Conservation (phyloP, 1,140 invertebrate species). For the Atta colombica region DNA sequence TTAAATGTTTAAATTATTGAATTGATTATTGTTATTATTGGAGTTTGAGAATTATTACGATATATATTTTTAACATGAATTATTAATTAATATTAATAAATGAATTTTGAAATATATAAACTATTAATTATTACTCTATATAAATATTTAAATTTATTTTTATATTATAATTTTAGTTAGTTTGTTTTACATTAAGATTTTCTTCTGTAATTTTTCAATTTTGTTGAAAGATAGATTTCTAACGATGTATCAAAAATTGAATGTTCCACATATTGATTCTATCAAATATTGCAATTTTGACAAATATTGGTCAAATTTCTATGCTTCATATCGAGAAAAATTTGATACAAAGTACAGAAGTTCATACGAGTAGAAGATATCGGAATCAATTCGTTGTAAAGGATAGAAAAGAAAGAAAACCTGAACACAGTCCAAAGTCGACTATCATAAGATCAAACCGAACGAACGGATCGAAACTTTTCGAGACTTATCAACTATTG, state of each 20-base stretch:
- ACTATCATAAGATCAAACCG: conserved; percentile 21
- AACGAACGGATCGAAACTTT: conserved; percentile 47
- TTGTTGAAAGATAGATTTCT: not conserved
- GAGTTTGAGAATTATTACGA: not conserved
- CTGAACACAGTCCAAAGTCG: not conserved
- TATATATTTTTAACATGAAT: not conserved
- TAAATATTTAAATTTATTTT: not conserved
- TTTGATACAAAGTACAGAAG: conserved; percentile 2
- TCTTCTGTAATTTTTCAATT: not conserved
- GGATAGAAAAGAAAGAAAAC: not conserved
- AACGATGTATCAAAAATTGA: not conserved
- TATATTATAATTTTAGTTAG: not conserved
- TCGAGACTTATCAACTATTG: conserved; percentile 41
- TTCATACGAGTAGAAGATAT: not conserved
- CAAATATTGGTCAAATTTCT: conserved; percentile 12
- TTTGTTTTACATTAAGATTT: not conserved
- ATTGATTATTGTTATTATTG: not conserved
- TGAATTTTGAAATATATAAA: not conserved
- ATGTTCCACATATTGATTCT: not conserved
- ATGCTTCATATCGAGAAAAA: not conserved
- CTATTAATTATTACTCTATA: not conserved
- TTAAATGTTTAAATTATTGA: not conserved
- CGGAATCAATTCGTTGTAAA: conserved; percentile 37
- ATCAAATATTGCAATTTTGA: not conserved
- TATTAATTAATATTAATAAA: not conserved